Percentiles rank a stretch among this genome's conserved stretches.
phyloP scores from a whole-genome alignment of 2,113 vertebrate species.

The Prunella fulvescens region DNA sequence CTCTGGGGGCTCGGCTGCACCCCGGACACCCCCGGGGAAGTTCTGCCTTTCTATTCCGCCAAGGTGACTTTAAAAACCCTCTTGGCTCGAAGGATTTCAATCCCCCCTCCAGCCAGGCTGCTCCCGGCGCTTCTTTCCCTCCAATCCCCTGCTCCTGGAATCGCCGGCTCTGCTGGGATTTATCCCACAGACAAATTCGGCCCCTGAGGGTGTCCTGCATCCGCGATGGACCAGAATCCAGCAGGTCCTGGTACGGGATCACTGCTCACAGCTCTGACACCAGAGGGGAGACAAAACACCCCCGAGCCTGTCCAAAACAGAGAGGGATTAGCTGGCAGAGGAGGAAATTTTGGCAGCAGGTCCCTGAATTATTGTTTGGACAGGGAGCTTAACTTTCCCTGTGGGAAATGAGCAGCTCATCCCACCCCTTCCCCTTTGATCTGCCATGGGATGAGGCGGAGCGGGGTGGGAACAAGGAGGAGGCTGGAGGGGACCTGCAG shows the following conservation, averaged over 20 bases:
- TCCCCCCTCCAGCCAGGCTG: fast-evolving
- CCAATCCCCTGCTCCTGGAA: not conserved
- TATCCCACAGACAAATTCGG: not conserved
- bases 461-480: not conserved
- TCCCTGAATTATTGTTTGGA: not conserved
- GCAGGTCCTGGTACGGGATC: fast-evolving
- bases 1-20: not conserved
- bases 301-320: not conserved
- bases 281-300: not conserved
- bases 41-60: not conserved
- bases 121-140: not conserved
- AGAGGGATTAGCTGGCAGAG: not conserved
- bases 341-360: not conserved
- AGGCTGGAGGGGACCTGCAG: not conserved
- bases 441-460: fast-evolving
- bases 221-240: not conserved
- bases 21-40: not conserved
- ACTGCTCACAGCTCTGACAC: not conserved
- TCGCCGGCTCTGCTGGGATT: not conserved
- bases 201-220: not conserved
- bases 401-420: not conserved
- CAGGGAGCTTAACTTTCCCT: not conserved
- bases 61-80: not conserved
- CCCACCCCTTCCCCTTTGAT: fast-evolving
- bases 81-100: not conserved